phyloP scores from a whole-genome alignment of 1,140 invertebrate genomes.

The Nautilus pompilius region DNA sequence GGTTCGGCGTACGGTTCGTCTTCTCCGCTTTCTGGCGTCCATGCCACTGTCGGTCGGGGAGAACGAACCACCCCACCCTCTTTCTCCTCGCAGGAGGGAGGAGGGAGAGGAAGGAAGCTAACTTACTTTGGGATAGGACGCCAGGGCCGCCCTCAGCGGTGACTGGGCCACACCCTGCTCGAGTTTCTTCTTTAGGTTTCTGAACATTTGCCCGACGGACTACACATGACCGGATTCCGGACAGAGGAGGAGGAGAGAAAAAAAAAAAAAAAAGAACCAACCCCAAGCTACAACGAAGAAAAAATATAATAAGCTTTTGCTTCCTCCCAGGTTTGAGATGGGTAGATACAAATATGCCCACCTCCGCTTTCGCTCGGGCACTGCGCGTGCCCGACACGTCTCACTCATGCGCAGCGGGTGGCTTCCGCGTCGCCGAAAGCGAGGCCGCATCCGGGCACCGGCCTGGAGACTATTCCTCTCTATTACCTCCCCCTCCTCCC shows the following conservation, averaged over 20 bases:
- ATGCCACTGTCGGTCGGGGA: too few species aligned
- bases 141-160: conserved; percentile 35
- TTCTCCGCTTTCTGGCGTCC: too few species aligned
- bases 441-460: too few species aligned
- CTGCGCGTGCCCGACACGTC: conserved; percentile 20
- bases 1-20: too few species aligned
- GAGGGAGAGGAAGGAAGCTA: too few species aligned
- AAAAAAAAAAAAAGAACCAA: background rate
- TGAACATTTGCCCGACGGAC: conserved; percentile 32
- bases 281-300: background rate
- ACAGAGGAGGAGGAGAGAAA: background rate
- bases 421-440: too few species aligned
- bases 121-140: conserved; percentile 30
- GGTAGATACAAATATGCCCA: background rate
- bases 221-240: background rate
- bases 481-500: too few species aligned
- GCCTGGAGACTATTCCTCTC: too few species aligned
- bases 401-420: too few species aligned
- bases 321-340: background rate
- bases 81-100: too few species aligned
- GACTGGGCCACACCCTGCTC: conserved; percentile 44
- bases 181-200: conserved; percentile 43
- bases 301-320: background rate
- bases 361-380: background rate
- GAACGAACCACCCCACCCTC: too few species aligned